Conservation (phyloP, 2,888 invertebrate species). For the Seladonia tumulorum region DNA sequence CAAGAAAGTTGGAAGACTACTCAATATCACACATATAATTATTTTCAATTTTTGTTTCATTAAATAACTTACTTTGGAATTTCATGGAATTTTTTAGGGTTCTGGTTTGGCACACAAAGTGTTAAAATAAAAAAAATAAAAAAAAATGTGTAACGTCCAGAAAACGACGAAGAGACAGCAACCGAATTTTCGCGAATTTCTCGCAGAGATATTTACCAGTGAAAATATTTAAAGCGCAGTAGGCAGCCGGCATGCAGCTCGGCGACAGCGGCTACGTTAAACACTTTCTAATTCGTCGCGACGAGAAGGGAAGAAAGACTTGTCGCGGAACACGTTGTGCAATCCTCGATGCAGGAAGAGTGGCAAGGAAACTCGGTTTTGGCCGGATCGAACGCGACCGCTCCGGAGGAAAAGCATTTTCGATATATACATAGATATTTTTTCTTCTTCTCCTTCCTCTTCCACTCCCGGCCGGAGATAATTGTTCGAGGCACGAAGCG, state of each 20-base stretch:
- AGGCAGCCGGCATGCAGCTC: constrained; percentile 24
- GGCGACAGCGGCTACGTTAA: constrained; percentile 24
- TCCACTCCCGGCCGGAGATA: background rate
- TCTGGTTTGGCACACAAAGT: too few species aligned
- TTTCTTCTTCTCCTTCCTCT: background rate
- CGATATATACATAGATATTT: background rate
- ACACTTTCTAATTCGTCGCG: constrained; percentile 57
- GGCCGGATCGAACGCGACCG: constrained; percentile 14
- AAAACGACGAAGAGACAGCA: background rate
- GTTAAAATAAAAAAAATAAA: too few species aligned
- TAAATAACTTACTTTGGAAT: too few species aligned
- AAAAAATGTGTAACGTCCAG: background rate
- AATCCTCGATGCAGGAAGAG: constrained; percentile 54
- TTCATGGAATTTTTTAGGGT: too few species aligned
- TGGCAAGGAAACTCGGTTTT: constrained; percentile 20
- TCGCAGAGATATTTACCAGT: background rate
- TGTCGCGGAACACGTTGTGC: constrained; percentile 47
- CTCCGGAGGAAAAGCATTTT: background rate
- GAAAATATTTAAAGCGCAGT: constrained; percentile 1
- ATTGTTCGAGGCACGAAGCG: background rate
- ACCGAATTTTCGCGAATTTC: background rate
- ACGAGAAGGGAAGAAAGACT: constrained; percentile 50
- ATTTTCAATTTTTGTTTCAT: too few species aligned
- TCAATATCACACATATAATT: too few species aligned
- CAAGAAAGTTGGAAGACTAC: too few species aligned